A percentile compares a stretch with the other conserved stretches of the same genome.
Conservation (phyloP, 2,797 vertebrate genomes). For the Leucoraja ocellata region DNA sequence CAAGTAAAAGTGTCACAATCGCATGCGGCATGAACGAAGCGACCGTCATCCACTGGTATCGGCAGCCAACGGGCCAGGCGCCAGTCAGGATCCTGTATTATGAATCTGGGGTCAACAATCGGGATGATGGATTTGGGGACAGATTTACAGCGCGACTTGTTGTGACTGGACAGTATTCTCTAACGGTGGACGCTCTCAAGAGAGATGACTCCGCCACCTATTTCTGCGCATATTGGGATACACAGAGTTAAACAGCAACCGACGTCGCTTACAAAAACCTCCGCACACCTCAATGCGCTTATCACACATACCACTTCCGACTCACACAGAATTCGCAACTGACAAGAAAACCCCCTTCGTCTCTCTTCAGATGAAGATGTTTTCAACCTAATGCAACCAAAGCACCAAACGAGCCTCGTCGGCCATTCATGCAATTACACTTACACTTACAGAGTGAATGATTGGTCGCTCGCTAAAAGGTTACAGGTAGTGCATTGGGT, state of each 20-base stretch:
- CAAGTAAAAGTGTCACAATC: rapidly evolving
- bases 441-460: too few species aligned
- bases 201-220: background rate
- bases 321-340: background rate
- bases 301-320: background rate
- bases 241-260: background rate
- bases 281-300: background rate
- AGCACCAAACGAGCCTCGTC: background rate
- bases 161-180: too few species aligned
- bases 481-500: too few species aligned
- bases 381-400: too few species aligned
- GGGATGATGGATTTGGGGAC: background rate
- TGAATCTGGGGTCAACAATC: too few species aligned
- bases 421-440: background rate
- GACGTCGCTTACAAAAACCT: background rate
- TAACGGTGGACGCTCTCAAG: background rate
- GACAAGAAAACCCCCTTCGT: background rate
- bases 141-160: background rate
- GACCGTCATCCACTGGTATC: background rate
- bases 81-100: background rate
- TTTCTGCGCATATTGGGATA: background rate
- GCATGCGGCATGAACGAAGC: background rate
- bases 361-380: background rate
- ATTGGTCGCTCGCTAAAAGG: too few species aligned
- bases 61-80: background rate